phyloP scores from a whole-genome alignment of 2,113 vertebrate species.

The Excalfactoria chinensis region DNA sequence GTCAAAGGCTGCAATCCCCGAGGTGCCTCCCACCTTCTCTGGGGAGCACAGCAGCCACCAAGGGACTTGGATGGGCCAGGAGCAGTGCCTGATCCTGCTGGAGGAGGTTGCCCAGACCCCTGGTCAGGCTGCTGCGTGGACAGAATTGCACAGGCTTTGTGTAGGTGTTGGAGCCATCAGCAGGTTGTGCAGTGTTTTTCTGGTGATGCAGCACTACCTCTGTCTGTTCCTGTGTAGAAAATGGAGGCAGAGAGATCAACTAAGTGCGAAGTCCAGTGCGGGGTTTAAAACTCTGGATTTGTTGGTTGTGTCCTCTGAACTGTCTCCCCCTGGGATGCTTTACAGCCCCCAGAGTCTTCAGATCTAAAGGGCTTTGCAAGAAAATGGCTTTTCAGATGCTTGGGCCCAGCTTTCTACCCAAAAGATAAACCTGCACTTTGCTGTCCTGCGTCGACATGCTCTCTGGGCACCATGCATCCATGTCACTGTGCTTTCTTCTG shows the following conservation, averaged over 20 bases:
- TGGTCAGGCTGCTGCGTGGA: not conserved
- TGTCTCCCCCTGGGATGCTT: not conserved
- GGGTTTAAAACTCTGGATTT: not conserved
- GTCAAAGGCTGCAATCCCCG: not conserved
- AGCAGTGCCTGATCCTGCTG: not conserved
- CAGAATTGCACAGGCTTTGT: not conserved
- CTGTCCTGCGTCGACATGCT: not conserved
- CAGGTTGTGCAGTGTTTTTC: not conserved
- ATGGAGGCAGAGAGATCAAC: not conserved
- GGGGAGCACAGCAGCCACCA: not conserved
- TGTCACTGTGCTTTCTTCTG: constrained; percentile 1
- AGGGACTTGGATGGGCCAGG: not conserved
- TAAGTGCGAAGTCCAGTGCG: rapidly evolving
- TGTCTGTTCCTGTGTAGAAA: not conserved
- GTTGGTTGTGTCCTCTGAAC: not conserved
- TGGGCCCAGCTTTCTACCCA: not conserved
- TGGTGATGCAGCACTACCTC: not conserved
- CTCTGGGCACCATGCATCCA: not conserved
- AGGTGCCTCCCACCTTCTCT: not conserved
- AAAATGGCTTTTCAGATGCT: not conserved
- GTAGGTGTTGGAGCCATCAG: not conserved
- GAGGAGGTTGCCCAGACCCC: not conserved
- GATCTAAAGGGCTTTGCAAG: not conserved
- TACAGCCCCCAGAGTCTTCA: not conserved
- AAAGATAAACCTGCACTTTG: not conserved